Conservation (phyloP, 2,888 invertebrate genomes). For the Dryobota labecula region DNA sequence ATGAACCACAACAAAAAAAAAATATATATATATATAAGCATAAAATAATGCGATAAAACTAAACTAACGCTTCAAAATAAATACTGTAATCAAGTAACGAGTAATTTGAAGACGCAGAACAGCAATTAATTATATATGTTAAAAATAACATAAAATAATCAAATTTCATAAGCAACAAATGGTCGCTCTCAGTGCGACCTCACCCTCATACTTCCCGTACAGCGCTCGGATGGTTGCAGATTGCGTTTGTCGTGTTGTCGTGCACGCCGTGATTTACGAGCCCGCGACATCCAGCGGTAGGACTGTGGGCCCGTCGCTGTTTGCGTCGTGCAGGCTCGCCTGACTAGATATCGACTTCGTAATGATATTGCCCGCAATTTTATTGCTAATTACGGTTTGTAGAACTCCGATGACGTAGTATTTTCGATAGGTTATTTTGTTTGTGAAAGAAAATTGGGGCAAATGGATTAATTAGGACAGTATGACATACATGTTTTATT, state of each 20-base stretch:
- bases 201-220: conserved; percentile 38
- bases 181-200: conserved; percentile 29
- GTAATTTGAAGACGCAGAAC: not conserved
- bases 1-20: too few relatives aligned
- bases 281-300: conserved; percentile 57
- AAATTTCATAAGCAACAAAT: not conserved
- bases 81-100: not conserved
- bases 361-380: conserved; percentile 53
- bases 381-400: conserved; percentile 49
- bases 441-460: not conserved
- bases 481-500: not conserved
- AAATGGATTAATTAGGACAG: not conserved
- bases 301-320: conserved; percentile 29
- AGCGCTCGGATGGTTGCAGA: conserved; percentile 58
- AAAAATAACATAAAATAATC: not conserved
- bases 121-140: not conserved
- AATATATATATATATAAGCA: not conserved
- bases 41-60: not conserved
- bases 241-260: conserved; percentile 65
- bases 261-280: conserved; percentile 70
- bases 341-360: conserved; percentile 47
- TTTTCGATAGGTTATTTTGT: conserved; percentile 1
- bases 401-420: not conserved
- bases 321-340: conserved; percentile 46
- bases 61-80: not conserved